Evolutionary conservation across 2,888 invertebrate genomes (phyloP).

Genomic region (Azorinus chamasolen): DNA sequence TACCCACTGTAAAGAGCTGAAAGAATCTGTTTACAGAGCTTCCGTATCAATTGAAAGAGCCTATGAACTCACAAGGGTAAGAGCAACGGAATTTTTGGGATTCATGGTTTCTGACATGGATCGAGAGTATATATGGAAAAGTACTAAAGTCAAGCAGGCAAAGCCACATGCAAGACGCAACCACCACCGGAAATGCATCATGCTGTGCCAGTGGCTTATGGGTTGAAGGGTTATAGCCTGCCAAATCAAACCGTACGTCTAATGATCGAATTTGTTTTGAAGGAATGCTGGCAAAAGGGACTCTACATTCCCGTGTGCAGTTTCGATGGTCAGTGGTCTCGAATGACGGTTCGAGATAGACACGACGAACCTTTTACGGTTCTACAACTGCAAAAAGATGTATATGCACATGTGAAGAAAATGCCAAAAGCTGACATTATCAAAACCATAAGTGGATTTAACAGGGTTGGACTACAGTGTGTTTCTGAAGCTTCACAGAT

Average conservation of each 20-base stretch:
- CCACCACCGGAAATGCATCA: constrained; percentile 30
- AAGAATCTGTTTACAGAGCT: no score
- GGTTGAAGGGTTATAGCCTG: constrained; percentile 38
- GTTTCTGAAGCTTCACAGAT: background rate
- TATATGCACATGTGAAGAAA: constrained; percentile 15
- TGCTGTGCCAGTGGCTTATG: constrained; percentile 38
- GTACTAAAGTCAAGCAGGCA: no score
- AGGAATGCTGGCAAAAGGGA: constrained; percentile 11
- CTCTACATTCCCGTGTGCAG: constrained; percentile 26
- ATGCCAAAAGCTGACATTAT: constrained; percentile 23
- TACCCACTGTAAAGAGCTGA: background rate
- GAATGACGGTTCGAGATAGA: constrained; percentile 7
- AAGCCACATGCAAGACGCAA: no score
- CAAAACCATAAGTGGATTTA: background rate
- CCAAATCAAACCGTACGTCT: constrained; percentile 12
- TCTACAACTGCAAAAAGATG: constrained; percentile 33
- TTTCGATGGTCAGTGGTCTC: constrained; percentile 41
- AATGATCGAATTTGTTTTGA: constrained; percentile 21
- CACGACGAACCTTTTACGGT: constrained; percentile 25
- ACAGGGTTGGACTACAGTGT: background rate
- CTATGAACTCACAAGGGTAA: background rate
- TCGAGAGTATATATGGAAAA: constrained; percentile 29
- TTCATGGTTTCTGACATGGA: constrained; percentile 42
- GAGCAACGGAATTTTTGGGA: constrained; percentile 49
- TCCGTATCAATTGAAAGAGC: background rate